phyloP scores from a whole-genome alignment of 1,140 invertebrate species.

The Drosophila nigromelanica region DNA sequence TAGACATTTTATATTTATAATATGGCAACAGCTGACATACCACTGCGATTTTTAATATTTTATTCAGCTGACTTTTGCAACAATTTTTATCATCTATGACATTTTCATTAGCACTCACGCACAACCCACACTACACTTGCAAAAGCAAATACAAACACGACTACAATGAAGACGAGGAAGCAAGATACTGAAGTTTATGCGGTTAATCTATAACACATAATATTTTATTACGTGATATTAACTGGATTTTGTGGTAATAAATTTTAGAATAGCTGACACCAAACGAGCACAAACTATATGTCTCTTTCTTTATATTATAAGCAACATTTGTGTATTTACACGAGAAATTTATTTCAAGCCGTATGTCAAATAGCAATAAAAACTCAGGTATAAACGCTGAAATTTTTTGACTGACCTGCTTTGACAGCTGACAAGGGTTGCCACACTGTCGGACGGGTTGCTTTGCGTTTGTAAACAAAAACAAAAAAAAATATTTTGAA shows the following conservation, averaged over 20 bases:
- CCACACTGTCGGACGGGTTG: conserved; percentile 4
- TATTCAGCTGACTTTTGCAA: neutral
- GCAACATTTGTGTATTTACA: no score
- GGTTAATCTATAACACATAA: neutral
- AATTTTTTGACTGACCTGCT: conserved; percentile 22
- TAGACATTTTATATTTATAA: neutral
- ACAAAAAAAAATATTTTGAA: conserved; percentile 33
- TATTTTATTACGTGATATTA: neutral
- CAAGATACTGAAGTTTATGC: conserved; percentile 24
- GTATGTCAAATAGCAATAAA: neutral
- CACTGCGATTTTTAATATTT: neutral
- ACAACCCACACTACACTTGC: conserved; percentile 35
- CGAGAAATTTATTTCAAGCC: neutral
- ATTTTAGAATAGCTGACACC: neutral
- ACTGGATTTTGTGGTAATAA: neutral
- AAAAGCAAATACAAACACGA: conserved; percentile 52
- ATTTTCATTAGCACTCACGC: conserved; percentile 29
- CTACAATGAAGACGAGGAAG: conserved; percentile 39
- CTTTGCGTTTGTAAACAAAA: conserved; percentile 29
- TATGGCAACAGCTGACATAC: conserved; percentile 3
- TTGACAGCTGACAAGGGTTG: conserved; percentile 51
- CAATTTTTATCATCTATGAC: conserved; percentile 21
- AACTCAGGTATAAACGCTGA: conserved; percentile 15
- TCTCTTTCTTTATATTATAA: no score
- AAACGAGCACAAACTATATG: neutral